A percentile compares a stretch with the other conserved stretches of the same genome.
phyloP scores from a whole-genome alignment of 1,140 invertebrate genomes.

The Teleopsis dalmanni region DNA sequence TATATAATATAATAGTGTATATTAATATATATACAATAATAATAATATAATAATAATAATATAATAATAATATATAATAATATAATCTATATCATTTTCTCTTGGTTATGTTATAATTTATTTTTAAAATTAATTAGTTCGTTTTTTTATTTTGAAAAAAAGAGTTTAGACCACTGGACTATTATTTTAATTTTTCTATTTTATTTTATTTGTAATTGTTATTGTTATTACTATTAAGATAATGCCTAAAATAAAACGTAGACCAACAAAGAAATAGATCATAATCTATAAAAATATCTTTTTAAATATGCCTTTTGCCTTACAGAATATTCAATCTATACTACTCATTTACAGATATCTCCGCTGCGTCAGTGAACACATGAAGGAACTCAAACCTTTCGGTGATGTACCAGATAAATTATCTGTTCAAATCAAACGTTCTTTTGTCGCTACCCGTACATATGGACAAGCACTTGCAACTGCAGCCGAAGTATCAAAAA shows the following conservation, averaged over 20 bases:
- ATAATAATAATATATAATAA: no score
- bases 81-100: no score
- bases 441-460: slow-evolving; percentile 88
- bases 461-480: slow-evolving; percentile 82
- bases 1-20: no score
- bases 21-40: no score
- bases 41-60: no score
- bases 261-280: no score
- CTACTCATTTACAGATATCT: slow-evolving; percentile 54
- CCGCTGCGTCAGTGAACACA: slow-evolving; percentile 79
- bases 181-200: background rate
- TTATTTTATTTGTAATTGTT: background rate
- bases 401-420: slow-evolving; percentile 89
- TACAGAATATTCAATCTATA: background rate
- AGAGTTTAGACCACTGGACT: background rate
- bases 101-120: no score
- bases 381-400: slow-evolving; percentile 89
- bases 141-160: background rate
- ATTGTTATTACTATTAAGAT: background rate
- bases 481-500: slow-evolving; percentile 74
- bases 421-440: slow-evolving; percentile 77
- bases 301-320: background rate
- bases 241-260: background rate
- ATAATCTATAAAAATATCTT: no score
- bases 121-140: no score